A percentile compares a stretch with the other conserved stretches of the same genome.
Conservation (phyloP, 2,113 vertebrate species). For the Neotoma lepida region DNA sequence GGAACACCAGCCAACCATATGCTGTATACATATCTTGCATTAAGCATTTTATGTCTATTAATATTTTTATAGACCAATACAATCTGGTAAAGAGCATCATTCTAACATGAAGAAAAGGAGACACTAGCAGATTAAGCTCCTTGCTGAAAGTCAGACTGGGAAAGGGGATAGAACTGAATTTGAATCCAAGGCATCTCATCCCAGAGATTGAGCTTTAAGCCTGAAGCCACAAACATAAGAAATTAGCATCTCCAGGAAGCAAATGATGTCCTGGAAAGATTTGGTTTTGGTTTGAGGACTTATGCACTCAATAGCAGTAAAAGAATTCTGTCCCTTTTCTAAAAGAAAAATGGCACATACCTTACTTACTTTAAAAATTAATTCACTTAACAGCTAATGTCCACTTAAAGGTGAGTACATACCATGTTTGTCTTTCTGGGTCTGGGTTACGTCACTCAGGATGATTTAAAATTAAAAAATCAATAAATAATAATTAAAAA, state of each 20-base stretch:
- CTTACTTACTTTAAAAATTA: background rate
- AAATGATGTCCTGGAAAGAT: background rate
- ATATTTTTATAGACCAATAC: background rate
- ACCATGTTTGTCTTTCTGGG: too few species aligned
- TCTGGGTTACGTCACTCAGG: too few species aligned
- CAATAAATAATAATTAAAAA: too few species aligned
- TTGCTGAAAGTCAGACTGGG: background rate
- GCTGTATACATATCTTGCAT: background rate
- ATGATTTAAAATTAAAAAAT: too few species aligned
- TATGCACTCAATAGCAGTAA: background rate
- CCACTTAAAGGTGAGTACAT: too few species aligned
- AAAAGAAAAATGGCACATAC: background rate
- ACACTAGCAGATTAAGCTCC: background rate
- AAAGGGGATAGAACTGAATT: background rate
- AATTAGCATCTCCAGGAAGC: conserved; percentile 27
- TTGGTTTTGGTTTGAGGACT: background rate
- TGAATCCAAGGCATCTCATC: background rate
- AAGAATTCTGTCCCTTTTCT: background rate
- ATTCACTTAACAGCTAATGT: background rate
- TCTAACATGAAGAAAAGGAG: background rate
- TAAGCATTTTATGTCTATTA: background rate
- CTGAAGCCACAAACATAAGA: background rate
- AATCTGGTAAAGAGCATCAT: background rate
- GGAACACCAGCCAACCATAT: background rate
- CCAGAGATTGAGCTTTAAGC: background rate